phyloP scores from a whole-genome alignment of 2,113 vertebrate genomes.

The Pomatostomus ruficeps region DNA sequence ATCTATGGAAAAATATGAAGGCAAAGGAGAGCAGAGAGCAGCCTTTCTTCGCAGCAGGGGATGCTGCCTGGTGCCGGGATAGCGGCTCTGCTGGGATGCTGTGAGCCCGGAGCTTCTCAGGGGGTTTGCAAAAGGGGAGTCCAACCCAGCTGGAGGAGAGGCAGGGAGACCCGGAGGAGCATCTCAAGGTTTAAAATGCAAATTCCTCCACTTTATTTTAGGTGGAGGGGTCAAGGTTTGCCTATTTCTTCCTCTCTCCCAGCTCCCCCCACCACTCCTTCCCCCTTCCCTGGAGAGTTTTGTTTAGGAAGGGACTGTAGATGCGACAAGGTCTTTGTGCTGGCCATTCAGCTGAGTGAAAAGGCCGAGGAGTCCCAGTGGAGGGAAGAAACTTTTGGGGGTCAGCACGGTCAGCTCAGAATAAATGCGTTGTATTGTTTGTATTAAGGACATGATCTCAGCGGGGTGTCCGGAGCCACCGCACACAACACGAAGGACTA shows the following conservation, averaged over 20 bases:
- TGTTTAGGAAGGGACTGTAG: slow-evolving; percentile 64
- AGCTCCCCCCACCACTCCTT: not conserved
- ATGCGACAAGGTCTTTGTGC: slow-evolving; percentile 82
- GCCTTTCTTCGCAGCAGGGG: slow-evolving; percentile 59
- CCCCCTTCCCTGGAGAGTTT: slow-evolving; percentile 42
- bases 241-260: slow-evolving; percentile 61
- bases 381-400: slow-evolving; percentile 91
- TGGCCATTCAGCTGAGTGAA: slow-evolving; percentile 84
- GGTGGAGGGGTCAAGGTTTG: slow-evolving; percentile 74
- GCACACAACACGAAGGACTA: slow-evolving; percentile 59
- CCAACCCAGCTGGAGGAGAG: not conserved
- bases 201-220: slow-evolving; percentile 73
- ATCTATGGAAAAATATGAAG: slow-evolving; percentile 44
- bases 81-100: slow-evolving; percentile 17
- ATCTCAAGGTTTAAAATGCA: slow-evolving; percentile 73
- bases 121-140: slow-evolving; percentile 51
- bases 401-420: slow-evolving; percentile 88
- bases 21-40: slow-evolving; percentile 34
- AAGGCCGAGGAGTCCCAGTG: slow-evolving; percentile 80
- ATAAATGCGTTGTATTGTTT: slow-evolving; percentile 95
- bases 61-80: slow-evolving; percentile 51
- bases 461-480: slow-evolving; percentile 86
- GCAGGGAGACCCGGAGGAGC: slow-evolving; percentile 5
- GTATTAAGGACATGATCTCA: slow-evolving; percentile 91
- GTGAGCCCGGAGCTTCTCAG: slow-evolving; percentile 46